phyloP scores from a whole-genome alignment of 2,797 vertebrate genomes.

The Darevskia nairensis region DNA sequence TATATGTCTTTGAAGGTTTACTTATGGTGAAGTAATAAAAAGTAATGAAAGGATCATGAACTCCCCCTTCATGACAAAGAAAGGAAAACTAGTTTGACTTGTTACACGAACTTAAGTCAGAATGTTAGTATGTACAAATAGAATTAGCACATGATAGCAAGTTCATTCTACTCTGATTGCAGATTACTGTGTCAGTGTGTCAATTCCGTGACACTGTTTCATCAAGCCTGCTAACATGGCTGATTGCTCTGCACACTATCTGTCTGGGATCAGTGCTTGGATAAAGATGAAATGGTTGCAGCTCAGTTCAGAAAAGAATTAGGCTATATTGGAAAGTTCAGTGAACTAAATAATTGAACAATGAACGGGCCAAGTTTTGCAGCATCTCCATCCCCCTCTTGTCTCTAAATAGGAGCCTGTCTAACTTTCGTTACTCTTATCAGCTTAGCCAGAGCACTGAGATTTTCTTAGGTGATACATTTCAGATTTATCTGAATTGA shows the following conservation, averaged over 20 bases:
- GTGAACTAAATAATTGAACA: constrained; percentile 43
- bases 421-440: not conserved
- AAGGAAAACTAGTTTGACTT: not conserved
- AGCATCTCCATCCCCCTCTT: not conserved
- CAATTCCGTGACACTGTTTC: constrained; percentile 22
- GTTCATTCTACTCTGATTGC: constrained; percentile 7
- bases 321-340: constrained; percentile 36
- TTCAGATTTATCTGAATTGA: not conserved
- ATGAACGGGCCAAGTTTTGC: constrained; percentile 11
- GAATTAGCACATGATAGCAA: not conserved
- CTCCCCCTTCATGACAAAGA: not conserved
- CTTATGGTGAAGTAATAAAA: not conserved
- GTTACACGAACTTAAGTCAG: not conserved
- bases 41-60: not conserved
- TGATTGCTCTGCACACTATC: constrained; percentile 26
- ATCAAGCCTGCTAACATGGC: constrained; percentile 26
- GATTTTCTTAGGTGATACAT: not conserved
- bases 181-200: constrained; percentile 41
- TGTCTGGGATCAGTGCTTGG: constrained; percentile 19
- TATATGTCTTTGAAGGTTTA: not conserved
- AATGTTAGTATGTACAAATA: not conserved
- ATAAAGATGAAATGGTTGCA: constrained; percentile 40
- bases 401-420: not conserved
- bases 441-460: not conserved
- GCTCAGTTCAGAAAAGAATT: constrained; percentile 38